Conservation (phyloP, 2,113 vertebrate genomes). For the Plotosus lineatus region DNA sequence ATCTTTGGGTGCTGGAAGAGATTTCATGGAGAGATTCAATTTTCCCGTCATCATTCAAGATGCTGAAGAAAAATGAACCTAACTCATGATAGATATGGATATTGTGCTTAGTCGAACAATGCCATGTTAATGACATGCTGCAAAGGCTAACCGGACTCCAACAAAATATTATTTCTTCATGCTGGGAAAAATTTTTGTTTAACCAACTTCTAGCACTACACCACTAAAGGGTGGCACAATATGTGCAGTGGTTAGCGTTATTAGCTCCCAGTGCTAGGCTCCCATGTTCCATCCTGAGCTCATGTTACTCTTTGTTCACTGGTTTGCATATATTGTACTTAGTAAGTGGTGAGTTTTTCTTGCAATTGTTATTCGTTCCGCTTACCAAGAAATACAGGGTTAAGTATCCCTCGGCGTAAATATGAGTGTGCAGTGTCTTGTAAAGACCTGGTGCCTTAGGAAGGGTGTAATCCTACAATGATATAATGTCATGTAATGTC, state of each 20-base stretch:
- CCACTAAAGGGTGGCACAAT: not conserved
- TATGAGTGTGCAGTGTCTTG: not conserved
- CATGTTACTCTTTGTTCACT: not conserved
- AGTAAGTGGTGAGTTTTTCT: not conserved
- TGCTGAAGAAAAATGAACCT: too few relatives aligned
- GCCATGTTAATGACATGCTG: too few relatives aligned
- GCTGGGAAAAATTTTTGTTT: not conserved
- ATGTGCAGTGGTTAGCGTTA: not conserved
- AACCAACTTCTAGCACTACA: not conserved
- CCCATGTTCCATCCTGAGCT: not conserved
- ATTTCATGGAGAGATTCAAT: too few relatives aligned
- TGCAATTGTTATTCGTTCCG: not conserved
- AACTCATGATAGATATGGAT: too few relatives aligned
- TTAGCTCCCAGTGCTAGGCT: not conserved
- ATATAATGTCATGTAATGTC: too few relatives aligned
- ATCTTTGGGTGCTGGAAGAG: too few relatives aligned
- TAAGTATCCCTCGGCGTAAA: not conserved
- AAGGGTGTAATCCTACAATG: not conserved
- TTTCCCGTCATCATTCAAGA: too few relatives aligned
- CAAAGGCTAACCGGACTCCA: too few relatives aligned
- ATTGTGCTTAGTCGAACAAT: too few relatives aligned
- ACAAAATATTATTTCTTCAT: too few relatives aligned
- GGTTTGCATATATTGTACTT: not conserved
- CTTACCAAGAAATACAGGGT: not conserved
- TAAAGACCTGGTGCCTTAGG: not conserved